These are phyloP conservation scores for Amphiprion percula DNA, from an alignment of 2,113 vertebrate genomes.

Conservation along the genomic window DNA sequence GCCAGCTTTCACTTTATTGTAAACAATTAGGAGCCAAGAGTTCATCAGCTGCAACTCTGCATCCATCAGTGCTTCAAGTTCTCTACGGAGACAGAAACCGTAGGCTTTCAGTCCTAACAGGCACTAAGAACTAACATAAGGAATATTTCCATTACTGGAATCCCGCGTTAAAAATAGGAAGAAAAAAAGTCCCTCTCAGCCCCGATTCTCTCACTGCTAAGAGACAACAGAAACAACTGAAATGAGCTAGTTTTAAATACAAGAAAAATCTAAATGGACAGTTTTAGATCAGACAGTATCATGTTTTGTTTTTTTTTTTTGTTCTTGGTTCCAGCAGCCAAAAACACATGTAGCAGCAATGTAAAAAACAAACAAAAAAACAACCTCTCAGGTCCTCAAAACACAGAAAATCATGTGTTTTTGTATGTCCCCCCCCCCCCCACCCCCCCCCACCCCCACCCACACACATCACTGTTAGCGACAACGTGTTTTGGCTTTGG, in stretches of 20 bases:
- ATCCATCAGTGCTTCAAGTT: constrained; percentile 7
- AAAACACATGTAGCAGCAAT: constrained; percentile 35
- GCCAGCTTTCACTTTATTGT: constrained; percentile 57
- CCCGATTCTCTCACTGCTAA: neutral
- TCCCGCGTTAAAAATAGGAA: neutral
- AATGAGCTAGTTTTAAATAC: neutral
- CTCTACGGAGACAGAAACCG: constrained; percentile 20
- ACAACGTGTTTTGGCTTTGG: too few relatives aligned
- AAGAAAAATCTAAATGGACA: neutral
- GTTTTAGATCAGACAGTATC: neutral
- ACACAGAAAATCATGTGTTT: neutral
- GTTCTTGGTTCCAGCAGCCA: neutral
- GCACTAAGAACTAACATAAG: neutral
- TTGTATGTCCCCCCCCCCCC: too few relatives aligned
- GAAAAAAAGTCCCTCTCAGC: neutral
- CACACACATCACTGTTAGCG: too few relatives aligned
- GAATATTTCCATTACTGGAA: constrained; percentile 6
- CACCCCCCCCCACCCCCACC: too few relatives aligned
- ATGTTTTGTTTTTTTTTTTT: neutral
- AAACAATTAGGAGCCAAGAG: constrained; percentile 36
- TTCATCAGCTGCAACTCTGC: neutral
- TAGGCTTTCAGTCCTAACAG: constrained; percentile 15
- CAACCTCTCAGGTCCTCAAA: neutral
- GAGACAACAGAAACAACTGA: neutral
- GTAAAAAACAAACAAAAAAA: neutral